Evolutionary conservation across 2,113 vertebrate species (phyloP), one percentile per base, ranked within the genome.

Genomic region (Oxyruncus cristatus): DNA sequence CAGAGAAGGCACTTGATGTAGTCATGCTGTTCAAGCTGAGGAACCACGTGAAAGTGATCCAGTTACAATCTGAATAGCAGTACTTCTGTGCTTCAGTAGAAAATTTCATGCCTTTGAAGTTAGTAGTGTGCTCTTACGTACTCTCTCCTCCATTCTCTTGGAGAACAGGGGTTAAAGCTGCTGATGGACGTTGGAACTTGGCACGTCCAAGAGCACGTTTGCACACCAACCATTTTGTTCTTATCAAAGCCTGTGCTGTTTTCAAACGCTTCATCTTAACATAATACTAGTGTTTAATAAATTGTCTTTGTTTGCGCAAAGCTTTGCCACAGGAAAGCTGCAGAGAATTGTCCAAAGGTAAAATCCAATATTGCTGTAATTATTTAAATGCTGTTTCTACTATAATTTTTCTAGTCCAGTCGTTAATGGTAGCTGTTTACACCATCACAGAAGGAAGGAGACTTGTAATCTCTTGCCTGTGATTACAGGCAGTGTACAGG

Each of bases 291-390:
- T 97, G 91, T 98, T 98, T 98, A 98, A 98, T 98, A 92, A 96
- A 97, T 95, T 98, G 97, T 98, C 98, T 98, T 97, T 98, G 91
- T 98, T 98, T 98, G 97, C 93, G 88, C 98, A 98, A 98, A 98
- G 98, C 98, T 98, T 98, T 98, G 98, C 98, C 98, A 1, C 98
- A 98, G 98, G 98, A 98, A 98, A 95, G 97, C 98, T 97, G 96
- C 98, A 98, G 98, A 98, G 96, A 98, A 95, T 98, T 98, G 98
- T 97, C 97, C 98, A 81, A 97, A 98, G 98, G 98, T 98, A 98
- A 98, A 98, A 97, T 76, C 59, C 75, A 94, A 78, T 84, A 74
- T 95, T 97, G 93, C 95, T 97, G 92, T 97, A 89, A 95, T 96
- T 97, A 70, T 95, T 77, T 92, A 90, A 93, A 90, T 95, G 71